Percentiles rank a stretch among this genome's conserved stretches.
Conservation (phyloP, 2,113 vertebrate genomes). For the Bettongia penicillata region DNA sequence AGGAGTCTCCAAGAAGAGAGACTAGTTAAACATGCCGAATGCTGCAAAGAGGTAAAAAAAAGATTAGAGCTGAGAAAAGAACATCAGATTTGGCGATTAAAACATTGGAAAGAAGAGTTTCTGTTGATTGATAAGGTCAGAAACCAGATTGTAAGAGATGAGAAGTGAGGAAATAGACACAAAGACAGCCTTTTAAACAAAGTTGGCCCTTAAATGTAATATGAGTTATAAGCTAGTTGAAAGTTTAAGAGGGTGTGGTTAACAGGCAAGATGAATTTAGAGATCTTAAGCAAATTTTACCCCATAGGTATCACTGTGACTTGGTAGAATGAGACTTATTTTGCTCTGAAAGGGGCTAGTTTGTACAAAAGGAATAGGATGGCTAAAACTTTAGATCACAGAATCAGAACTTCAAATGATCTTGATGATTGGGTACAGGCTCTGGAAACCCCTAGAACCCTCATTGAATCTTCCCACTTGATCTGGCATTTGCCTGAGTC, state of each 20-base stretch:
- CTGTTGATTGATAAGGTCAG: background rate
- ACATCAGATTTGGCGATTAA: background rate
- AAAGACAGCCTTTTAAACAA: background rate
- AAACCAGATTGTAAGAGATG: background rate
- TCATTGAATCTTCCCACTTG: no score
- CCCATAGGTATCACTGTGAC: background rate
- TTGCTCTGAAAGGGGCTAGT: background rate
- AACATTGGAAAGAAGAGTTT: background rate
- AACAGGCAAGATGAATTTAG: background rate
- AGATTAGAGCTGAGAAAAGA: background rate
- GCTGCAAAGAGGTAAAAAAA: background rate
- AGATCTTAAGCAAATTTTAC: background rate
- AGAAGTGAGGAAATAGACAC: background rate
- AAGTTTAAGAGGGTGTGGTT: background rate
- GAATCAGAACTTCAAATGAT: background rate
- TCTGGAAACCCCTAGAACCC: no score
- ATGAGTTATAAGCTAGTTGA: background rate
- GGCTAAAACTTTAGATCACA: background rate
- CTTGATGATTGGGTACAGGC: no score
- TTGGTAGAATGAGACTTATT: background rate
- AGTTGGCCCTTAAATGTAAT: background rate
- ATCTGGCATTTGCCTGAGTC: no score
- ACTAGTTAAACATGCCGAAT: background rate
- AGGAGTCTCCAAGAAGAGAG: background rate
- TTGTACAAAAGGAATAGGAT: background rate